A percentile compares a stretch with the other conserved stretches of the same genome.
Conservation (phyloP, 2,797 vertebrate genomes). For the Hafferia zeledoni region DNA sequence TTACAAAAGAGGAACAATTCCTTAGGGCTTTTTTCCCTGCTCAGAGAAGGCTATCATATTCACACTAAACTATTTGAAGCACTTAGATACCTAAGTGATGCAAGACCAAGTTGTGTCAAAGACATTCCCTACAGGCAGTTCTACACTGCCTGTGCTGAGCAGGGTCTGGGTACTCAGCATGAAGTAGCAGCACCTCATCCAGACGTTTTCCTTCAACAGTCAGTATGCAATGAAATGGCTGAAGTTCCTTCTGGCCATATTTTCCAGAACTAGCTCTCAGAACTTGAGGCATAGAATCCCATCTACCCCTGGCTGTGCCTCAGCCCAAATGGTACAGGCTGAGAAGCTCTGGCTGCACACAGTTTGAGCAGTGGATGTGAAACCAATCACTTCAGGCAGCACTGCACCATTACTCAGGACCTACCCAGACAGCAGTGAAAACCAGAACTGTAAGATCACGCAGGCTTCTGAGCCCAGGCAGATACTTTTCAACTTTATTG, state of each 20-base stretch:
- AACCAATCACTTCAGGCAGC: not conserved
- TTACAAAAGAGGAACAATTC: not conserved
- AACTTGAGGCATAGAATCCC: not conserved
- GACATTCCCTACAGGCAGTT: not conserved
- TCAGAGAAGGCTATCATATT: not conserved
- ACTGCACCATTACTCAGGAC: not conserved
- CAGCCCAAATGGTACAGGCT: rapidly evolving
- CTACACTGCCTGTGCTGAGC: rapidly evolving
- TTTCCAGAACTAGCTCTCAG: not conserved
- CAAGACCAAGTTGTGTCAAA: not conserved
- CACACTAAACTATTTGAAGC: not conserved
- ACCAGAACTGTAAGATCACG: not conserved
- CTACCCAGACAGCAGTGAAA: not conserved
- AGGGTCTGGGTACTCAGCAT: not conserved
- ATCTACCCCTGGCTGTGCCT: not conserved
- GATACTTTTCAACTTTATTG: not conserved
- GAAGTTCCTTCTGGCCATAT: not conserved
- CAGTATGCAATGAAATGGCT: not conserved
- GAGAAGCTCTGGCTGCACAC: not conserved
- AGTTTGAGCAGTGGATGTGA: not conserved
- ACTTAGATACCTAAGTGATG: not conserved
- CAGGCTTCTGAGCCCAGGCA: not conserved
- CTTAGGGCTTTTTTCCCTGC: not conserved
- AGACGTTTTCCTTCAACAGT: not conserved
- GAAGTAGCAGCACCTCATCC: not conserved